Evolutionary conservation across 2,888 invertebrate species (phyloP), one percentile per base, ranked within the genome.

Genomic region (Zygogramma bicolorata): DNA sequence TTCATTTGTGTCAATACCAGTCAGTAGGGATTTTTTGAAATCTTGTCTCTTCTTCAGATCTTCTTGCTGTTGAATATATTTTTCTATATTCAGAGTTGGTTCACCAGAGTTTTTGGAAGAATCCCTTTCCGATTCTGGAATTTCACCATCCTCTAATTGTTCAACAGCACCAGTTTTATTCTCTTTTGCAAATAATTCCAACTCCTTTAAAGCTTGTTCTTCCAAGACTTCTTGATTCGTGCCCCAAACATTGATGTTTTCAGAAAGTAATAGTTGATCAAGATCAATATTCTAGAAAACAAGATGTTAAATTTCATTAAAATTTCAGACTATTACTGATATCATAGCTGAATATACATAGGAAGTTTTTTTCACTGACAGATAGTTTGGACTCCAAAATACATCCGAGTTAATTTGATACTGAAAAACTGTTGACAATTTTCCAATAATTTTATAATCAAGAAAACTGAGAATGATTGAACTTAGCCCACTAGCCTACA

Each of bases 211-310:
- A 18, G 87, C 87, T 78, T 87, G 86, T 68, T 84, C 71, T 77
- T 87, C 87, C 31, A 87, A 78, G 27, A 79, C 75, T 71, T 83
- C 82, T 75, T 87, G 87, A 62, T 82, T 76, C 75, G 83, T 78
- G 46, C 86, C 82, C 87, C 87, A 87, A 3, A 87, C 84, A 75
- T 83, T 83, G 46, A 87, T 81, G 13, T 83, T 84, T 75, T 81
- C 75, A 57, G 81, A 76, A 42, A 79, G 71, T 7, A 74, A 63
- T 53, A 84, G 62, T 62, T 74, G 65, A 5, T 74, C 29, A 6
- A 81, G 34, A 15, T 80, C 78, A 40, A 71, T 65, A 67, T 70
- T 62, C 77, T 77, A 38, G 58, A 75, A 76, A 42, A 29, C 10
- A 20, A 1, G 8, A 7, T 3, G 20, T 20, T 27, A 18, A 61